Conservation (phyloP, 1,140 invertebrate genomes). For the Laupala kohalensis region DNA sequence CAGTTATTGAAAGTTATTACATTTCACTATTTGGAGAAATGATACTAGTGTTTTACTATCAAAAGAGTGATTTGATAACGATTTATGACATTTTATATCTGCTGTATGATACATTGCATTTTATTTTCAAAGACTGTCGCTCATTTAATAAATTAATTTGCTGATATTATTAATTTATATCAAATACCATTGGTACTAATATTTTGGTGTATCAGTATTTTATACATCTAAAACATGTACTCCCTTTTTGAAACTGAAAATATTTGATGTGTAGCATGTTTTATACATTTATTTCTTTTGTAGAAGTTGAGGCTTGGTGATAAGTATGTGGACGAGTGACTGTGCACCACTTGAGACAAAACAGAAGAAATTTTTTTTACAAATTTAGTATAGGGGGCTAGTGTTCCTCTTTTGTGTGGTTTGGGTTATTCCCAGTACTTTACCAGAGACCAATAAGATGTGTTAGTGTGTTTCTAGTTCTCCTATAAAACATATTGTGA, state of each 20-base stretch:
- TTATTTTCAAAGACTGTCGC: not conserved
- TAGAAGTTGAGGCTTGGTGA: not conserved
- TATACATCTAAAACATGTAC: not conserved
- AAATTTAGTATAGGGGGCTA: not conserved
- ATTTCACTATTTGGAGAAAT: constrained; percentile 1
- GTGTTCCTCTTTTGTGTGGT: not conserved
- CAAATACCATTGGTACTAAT: constrained; percentile 7
- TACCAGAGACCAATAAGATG: not conserved
- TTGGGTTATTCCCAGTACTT: not conserved
- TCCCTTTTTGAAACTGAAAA: not conserved
- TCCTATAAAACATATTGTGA: not conserved
- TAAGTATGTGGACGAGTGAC: not conserved
- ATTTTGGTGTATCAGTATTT: constrained; percentile 4
- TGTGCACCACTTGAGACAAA: not conserved
- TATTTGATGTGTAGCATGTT: not conserved
- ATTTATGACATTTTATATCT: constrained; percentile 8
- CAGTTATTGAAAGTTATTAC: constrained; percentile 1
- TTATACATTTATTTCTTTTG: not conserved
- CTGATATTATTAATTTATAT: constrained; percentile 3
- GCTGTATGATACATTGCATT: not conserved
- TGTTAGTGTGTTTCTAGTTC: not conserved
- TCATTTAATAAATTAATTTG: constrained; percentile 1
- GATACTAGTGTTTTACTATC: not conserved
- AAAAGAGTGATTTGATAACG: not conserved
- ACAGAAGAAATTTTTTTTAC: not conserved